Evolutionary conservation across 2,797 vertebrate genomes (phyloP), one percentile per base, ranked within the genome.

Genomic region (Nyctibius grandis): DNA sequence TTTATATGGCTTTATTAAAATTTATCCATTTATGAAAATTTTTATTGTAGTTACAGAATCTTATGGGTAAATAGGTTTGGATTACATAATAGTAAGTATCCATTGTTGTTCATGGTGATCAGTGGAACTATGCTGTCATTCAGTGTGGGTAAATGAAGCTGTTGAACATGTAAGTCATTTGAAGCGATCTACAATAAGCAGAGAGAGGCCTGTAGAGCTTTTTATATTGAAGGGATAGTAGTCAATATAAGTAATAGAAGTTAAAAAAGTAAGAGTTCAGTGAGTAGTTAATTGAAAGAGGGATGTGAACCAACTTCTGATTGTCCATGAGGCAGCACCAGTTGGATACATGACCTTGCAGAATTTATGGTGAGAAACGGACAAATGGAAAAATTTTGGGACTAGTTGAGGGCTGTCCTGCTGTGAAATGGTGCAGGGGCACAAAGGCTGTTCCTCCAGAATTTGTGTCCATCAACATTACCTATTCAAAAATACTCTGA

Each of bases 161-260:
- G 19, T 57, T 76, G 6, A 47, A 34, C 0, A 0, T 59, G 1
- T 29, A 60, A 67, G 31, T 53, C 19, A 36, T 40, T 85, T 64
- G 50, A 88, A 83, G 29, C 45, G 42, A 77, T 57, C 29, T 38
- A 12, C 12, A 54, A 3, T 29, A 69, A 69, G 33, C 18, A 56
- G 45, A 38, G 22, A 79, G 68, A 34, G 9, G 4, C 26, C 54
- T 84, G 9, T 44, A 45, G 26, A 28, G 50, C 16, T n/a, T 70
- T 76, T 81, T 38, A 4, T 53, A 21, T 59, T 57, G 44, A 63
- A 84, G 15, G 23, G 12, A 7, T 88, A 8, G 28, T 60, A 75
- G 53, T 75, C 51, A 84, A n/a, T 81, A 6, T 56, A 72, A 16
- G 59, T 70, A 29, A 33, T 8, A 47, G 44, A 63, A 78, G 88